Base-by-base conservation (phyloP, 1,140 invertebrate species). In the Euglossa dilemma region DNA sequence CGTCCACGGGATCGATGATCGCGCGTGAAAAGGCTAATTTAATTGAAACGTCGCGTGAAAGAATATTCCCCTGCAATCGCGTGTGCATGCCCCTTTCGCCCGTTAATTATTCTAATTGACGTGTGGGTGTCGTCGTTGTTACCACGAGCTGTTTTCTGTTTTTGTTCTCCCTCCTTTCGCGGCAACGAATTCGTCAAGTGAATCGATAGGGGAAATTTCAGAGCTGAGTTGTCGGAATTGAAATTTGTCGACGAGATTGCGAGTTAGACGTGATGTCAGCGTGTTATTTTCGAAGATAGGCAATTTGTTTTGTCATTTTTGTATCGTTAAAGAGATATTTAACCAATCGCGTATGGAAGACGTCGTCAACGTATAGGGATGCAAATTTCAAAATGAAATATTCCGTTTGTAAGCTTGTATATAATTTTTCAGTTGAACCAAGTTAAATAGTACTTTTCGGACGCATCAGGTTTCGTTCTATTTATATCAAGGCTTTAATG, bases 11-110 rank as follows among this genome's bases (percentile, higher is more conserved):
- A 72, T 80, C 45, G 67, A 52, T 28, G 8, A 0, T 45, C 8
- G n/a, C n/a, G n/a, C 52, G 36, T 36, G 43, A 23, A 75, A 64
- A 20, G 36, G 47, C 45, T 56, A 75, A 81, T 66, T 75, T 75
- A 47, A 75, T 75, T 45, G 63, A 66, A 81, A 66, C 45, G 43
- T 63, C 20, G 12, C 36, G 4, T 18, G 36, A 23, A 20, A 23
- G 23, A 45, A 74, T 59, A 20, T 36, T 45, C 45, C 23, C 23
- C 12, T 20, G 54, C 71, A 45, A n/a, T 45, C n/a, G 23, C 23
- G 14, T 8, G 56, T 43, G 2, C 23, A 20, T 74, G 3, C 36
- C 6, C 18, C 25, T 5, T 18, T 59, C 6, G 1, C 5, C 14
- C 25, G n/a, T 23, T 47, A 45, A 74, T 59, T 59, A 20, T 23